Percentiles rank a stretch among this genome's conserved stretches.
Conservation (phyloP, 2,888 invertebrate genomes). For the Plutella xylostella region DNA sequence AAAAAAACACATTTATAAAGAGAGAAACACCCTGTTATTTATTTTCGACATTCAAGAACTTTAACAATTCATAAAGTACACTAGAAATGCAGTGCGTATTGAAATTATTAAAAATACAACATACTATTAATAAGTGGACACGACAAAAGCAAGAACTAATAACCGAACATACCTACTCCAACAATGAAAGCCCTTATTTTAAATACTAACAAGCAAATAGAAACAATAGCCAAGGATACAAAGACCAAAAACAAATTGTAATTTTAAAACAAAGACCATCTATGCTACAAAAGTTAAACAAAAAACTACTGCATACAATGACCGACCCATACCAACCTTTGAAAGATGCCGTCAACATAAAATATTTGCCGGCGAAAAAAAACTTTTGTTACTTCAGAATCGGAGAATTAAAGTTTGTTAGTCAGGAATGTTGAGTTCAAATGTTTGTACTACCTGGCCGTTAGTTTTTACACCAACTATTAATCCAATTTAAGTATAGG, state of each 20-base stretch:
- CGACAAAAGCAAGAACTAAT: neutral
- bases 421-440: slow-evolving; percentile 2
- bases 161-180: too few species aligned
- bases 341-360: slow-evolving; percentile 30
- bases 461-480: slow-evolving; percentile 16
- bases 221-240: slow-evolving; percentile 4
- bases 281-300: slow-evolving; percentile 1
- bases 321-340: slow-evolving; percentile 15
- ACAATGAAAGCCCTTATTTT: slow-evolving; percentile 3
- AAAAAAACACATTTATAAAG: too few species aligned
- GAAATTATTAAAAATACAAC: too few species aligned
- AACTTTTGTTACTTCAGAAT: slow-evolving; percentile 22
- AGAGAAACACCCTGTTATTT: too few species aligned
- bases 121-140: neutral
- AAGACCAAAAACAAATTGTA: slow-evolving; percentile 2
- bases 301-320: slow-evolving; percentile 20
- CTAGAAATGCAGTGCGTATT: too few species aligned
- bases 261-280: slow-evolving; percentile 7
- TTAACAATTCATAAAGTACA: too few species aligned
- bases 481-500: neutral
- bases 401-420: slow-evolving; percentile 20
- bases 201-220: neutral
- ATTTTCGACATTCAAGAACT: too few species aligned
- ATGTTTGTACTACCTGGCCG: slow-evolving; percentile 23
- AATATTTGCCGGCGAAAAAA: slow-evolving; percentile 22